phyloP scores from a whole-genome alignment of 2,797 vertebrate species.

The Sciurus vulgaris region DNA sequence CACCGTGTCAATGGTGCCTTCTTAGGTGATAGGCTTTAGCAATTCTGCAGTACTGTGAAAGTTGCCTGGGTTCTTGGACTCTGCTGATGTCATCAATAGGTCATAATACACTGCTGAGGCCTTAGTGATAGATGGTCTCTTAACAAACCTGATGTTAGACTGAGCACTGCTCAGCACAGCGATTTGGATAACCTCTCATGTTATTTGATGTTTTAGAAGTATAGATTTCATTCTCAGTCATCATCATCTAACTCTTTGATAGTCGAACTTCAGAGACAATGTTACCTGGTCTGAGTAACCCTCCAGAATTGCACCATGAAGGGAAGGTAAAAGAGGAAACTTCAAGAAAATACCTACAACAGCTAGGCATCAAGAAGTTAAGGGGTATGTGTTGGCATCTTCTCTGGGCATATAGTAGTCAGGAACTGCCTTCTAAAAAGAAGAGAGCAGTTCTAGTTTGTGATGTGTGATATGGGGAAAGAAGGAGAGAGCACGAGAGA shows the following conservation, averaged over 20 bases:
- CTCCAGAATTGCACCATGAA: conserved; percentile 20
- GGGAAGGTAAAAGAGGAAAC: not conserved
- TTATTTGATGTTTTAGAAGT: no score
- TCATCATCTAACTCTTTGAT: not conserved
- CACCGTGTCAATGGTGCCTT: no score
- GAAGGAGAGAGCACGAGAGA: not conserved
- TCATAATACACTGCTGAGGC: no score
- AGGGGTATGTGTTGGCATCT: not conserved
- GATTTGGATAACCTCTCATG: not conserved
- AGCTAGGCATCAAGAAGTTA: not conserved
- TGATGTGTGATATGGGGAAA: not conserved
- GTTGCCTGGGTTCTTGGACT: no score
- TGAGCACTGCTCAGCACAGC: no score
- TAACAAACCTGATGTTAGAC: no score
- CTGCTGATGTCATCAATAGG: no score
- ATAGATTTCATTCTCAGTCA: no score
- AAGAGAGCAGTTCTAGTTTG: not conserved
- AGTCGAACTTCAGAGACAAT: not conserved
- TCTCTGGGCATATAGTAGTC: not conserved
- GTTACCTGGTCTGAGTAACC: not conserved
- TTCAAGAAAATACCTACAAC: not conserved
- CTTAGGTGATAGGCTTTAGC: no score
- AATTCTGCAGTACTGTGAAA: no score
- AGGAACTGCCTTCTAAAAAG: not conserved
- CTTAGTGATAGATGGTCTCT: no score